Evolutionary conservation across 2,113 vertebrate species (phyloP), one percentile per base, ranked within the genome.

Genomic region (Thunnus maccoyii): DNA sequence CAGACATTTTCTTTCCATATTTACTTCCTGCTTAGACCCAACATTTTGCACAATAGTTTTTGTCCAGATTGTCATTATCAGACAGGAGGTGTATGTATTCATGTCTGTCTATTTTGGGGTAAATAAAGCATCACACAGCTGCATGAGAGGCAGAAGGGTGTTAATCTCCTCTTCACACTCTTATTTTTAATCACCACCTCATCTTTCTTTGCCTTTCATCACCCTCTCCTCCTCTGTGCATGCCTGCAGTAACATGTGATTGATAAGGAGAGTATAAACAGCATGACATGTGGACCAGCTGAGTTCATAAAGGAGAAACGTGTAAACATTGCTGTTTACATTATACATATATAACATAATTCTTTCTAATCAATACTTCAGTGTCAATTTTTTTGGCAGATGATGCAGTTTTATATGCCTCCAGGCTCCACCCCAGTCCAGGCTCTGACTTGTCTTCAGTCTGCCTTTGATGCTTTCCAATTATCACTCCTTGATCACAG

Each of bases 211-310:
- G 60, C 85, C 78, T 91, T 78, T 86, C 86, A 88, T 86, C 85
- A 68, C 63, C 71, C 73, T 72, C 36, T 61, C 56, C 65, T 80
- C 72, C 58, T 77, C 17, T 27, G 57, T 82, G 86, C 10, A 20
- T 55, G 85, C 79, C 85, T 2, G 41, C 83, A 89, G 75, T 78
- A 80, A 63, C 67, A 70, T 82, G 68, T 72, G 84, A 91, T 84
- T 86, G 86, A 92, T 91, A 87, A 88, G 66, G 51, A 86, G 75
- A 92, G 63, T n/a, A 76, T 68, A 84, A 87, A 86, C 82, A 80
- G 79, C 46, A 22, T 55, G 73, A 80, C 72, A 66, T 32, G 47
- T 25, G 52, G 51, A 80, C 58, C 54, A 61, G 76, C 61, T 41
- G 48, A 78, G 62, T 83, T 72, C 54, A 72, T 67, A 30, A 79